A percentile compares a stretch with the other conserved stretches of the same genome.
These are phyloP conservation scores for Dicyrtomina minuta DNA, from an alignment of 2,888 invertebrate genomes.

Conservation along the genomic window DNA sequence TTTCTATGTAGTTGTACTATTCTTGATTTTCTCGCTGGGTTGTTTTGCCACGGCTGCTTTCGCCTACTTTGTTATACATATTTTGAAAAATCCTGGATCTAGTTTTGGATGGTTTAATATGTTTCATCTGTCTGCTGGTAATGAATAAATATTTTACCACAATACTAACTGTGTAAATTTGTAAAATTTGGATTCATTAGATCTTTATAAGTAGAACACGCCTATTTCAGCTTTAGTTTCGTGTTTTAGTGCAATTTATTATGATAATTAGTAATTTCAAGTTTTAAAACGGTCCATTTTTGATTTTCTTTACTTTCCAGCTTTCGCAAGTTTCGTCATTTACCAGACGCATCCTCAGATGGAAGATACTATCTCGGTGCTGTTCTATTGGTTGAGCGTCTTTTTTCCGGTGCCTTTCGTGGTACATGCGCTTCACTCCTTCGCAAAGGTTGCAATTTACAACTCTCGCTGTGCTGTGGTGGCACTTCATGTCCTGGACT, in stretches of 20 bases:
- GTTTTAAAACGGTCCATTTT: too few species aligned
- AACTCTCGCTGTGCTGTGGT: slow-evolving; percentile 29
- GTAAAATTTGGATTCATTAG: neutral
- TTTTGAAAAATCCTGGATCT: slow-evolving; percentile 26
- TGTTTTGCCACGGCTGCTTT: slow-evolving; percentile 24
- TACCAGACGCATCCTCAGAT: slow-evolving; percentile 31
- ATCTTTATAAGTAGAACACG: neutral
- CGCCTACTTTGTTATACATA: slow-evolving; percentile 32
- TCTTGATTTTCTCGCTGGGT: slow-evolving; percentile 23
- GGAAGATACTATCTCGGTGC: slow-evolving; percentile 4
- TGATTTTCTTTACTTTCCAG: slow-evolving; percentile 13
- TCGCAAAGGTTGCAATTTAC: slow-evolving; percentile 23
- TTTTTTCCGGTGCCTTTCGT: slow-evolving; percentile 37
- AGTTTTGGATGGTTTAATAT: slow-evolving; percentile 36
- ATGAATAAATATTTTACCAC: neutral
- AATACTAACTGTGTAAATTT: too few species aligned
- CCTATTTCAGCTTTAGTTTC: neutral
- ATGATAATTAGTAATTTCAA: neutral
- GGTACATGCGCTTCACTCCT: slow-evolving; percentile 33
- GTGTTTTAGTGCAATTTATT: neutral
- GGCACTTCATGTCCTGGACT: slow-evolving; percentile 15
- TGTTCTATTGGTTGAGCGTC: slow-evolving; percentile 28
- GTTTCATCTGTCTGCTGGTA: slow-evolving; percentile 35
- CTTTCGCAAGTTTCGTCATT: slow-evolving; percentile 27
- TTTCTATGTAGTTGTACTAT: slow-evolving; percentile 20